These are phyloP conservation scores for Trichonephila clavata DNA, from an alignment of 1,140 invertebrate genomes.

Conservation along the genomic window DNA sequence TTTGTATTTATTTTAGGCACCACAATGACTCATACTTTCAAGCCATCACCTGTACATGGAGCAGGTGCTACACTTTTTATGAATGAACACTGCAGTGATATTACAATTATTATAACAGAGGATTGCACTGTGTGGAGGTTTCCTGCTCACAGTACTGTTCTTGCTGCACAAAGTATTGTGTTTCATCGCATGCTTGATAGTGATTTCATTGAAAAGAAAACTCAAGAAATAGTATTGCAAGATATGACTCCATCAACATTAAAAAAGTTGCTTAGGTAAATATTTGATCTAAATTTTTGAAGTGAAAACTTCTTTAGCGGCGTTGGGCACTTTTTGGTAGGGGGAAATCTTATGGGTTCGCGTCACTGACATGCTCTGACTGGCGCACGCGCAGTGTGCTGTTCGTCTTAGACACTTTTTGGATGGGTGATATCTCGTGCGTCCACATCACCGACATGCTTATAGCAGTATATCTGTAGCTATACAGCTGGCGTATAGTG, in stretches of 20 bases:
- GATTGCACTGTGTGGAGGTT: conserved; percentile 73
- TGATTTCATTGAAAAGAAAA: conserved; percentile 73
- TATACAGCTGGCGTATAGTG: no score
- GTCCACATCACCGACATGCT: no score
- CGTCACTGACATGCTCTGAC: no score
- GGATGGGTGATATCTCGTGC: no score
- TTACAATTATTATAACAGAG: conserved; percentile 72
- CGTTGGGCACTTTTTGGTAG: no score
- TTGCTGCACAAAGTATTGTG: conserved; percentile 71
- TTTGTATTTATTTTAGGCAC: not conserved
- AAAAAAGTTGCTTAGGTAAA: conserved; percentile 68
- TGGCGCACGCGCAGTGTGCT: no score
- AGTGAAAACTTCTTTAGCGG: no score
- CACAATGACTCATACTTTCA: conserved; percentile 39
- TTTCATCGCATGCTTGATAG: conserved; percentile 73
- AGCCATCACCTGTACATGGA: conserved; percentile 74
- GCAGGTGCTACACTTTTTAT: conserved; percentile 73
- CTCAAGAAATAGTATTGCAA: conserved; percentile 72
- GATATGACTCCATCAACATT: conserved; percentile 68
- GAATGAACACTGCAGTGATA: conserved; percentile 76
- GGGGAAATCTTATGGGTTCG: no score
- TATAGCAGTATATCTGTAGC: no score
- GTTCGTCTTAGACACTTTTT: no score
- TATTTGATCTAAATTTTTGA: not conserved
- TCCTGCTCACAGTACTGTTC: conserved; percentile 73